phyloP scores from a whole-genome alignment of 2,113 vertebrate species.

The Emydocephalus ijimae region DNA sequence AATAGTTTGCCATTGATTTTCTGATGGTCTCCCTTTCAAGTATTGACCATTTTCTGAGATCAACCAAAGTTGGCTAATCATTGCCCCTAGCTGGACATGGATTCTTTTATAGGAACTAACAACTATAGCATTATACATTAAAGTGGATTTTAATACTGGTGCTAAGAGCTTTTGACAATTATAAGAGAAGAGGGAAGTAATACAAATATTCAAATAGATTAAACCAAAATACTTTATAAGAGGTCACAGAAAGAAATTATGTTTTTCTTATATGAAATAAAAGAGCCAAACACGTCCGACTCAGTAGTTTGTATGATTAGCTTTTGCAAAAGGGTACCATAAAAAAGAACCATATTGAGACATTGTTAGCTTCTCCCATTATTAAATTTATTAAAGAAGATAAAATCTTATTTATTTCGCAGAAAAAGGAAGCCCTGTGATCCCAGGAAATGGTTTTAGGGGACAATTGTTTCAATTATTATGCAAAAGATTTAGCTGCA shows the following conservation, averaged over 20 bases:
- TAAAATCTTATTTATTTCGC: neutral
- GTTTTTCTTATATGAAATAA: neutral
- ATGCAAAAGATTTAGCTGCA: neutral
- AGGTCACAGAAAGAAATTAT: neutral
- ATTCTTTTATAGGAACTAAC: neutral
- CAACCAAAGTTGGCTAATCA: neutral
- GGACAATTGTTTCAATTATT: neutral
- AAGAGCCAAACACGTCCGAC: neutral
- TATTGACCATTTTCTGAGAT: neutral
- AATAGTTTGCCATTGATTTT: neutral
- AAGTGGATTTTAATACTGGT: neutral
- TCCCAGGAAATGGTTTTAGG: neutral
- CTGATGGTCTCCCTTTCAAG: neutral
- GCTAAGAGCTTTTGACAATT: neutral
- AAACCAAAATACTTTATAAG: neutral
- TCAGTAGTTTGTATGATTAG: neutral
- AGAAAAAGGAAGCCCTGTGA: neutral
- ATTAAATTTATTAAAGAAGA: neutral
- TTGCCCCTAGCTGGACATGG: neutral
- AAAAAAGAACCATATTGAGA: neutral
- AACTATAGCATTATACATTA: slow-evolving; percentile 9
- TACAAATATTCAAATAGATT: neutral
- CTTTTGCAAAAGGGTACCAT: neutral
- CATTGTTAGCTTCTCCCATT: neutral
- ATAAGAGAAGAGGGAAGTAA: fast-evolving